A percentile compares a stretch with the other conserved stretches of the same genome.
These are phyloP conservation scores for Boulengeromyrus knoepffleri DNA, from an alignment of 2,113 vertebrate genomes.

Conservation along the genomic window DNA sequence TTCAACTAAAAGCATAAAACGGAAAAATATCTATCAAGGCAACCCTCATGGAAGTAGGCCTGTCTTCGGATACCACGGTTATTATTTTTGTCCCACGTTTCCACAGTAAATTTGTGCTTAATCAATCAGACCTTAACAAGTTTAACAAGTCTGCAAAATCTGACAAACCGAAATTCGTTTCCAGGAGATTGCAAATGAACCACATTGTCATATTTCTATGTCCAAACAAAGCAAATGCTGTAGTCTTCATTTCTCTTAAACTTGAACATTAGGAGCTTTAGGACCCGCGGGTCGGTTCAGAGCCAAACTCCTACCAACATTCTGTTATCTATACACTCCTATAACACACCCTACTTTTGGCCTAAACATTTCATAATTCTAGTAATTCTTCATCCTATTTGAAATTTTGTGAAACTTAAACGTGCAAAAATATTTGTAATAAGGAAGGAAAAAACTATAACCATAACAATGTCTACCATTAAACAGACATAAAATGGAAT, in stretches of 20 bases:
- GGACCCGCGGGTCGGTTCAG: neutral
- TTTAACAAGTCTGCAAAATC: conserved; percentile 10
- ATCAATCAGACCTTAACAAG: conserved; percentile 44
- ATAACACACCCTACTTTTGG: neutral
- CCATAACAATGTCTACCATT: neutral
- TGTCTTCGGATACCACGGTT: conserved; percentile 39
- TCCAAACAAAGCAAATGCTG: neutral
- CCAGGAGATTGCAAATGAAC: conserved; percentile 34
- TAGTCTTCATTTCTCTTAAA: neutral
- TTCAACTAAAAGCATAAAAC: neutral
- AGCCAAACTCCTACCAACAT: neutral
- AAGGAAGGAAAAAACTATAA: neutral
- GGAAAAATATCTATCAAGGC: neutral
- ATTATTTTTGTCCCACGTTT: conserved; percentile 42
- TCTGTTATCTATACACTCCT: no score
- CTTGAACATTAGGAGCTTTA: neutral
- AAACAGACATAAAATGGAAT: neutral
- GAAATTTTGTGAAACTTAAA: neutral
- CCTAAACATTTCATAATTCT: neutral
- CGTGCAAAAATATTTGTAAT: neutral
- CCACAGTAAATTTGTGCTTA: conserved; percentile 40
- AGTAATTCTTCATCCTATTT: neutral
- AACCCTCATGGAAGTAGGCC: neutral
- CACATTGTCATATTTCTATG: conserved; percentile 37
- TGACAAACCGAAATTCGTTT: conserved; percentile 23